Evolutionary conservation across 2,113 vertebrate genomes (phyloP).

Genomic region (Neolamprologus cancellatus): DNA sequence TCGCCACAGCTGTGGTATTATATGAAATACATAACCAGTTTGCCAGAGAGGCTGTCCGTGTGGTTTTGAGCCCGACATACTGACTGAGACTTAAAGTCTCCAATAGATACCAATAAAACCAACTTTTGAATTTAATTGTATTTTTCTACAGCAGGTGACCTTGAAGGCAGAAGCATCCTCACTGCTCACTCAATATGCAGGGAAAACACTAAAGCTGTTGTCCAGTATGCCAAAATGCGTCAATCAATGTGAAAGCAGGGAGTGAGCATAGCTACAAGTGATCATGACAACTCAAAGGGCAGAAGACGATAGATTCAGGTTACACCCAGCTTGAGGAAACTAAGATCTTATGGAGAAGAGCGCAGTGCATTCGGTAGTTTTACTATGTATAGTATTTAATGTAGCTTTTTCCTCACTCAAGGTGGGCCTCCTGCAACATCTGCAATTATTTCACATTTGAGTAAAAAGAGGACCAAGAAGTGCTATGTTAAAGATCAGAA

Average conservation of each 20-base stretch:
- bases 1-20: not conserved
- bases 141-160: not conserved
- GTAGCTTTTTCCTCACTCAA: not conserved
- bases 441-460: not conserved
- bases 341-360: not conserved
- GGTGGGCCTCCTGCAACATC: not conserved
- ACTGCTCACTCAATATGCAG: not conserved
- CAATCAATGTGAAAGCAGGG: not conserved
- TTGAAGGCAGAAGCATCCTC: not conserved
- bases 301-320: not conserved
- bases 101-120: not conserved
- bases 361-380: not conserved
- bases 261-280: not conserved
- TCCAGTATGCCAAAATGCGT: not conserved
- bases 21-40: not conserved
- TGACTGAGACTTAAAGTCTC: not conserved
- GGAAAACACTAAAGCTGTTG: not conserved
- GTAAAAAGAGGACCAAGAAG: not conserved
- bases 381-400: not conserved
- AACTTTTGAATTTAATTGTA: not conserved
- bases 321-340: not conserved
- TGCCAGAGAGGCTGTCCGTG: fast-evolving
- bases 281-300: not conserved
- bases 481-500: not conserved
- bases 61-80: not conserved